Conservation (phyloP, 2,888 invertebrate species). For the Abrostola tripartita region DNA sequence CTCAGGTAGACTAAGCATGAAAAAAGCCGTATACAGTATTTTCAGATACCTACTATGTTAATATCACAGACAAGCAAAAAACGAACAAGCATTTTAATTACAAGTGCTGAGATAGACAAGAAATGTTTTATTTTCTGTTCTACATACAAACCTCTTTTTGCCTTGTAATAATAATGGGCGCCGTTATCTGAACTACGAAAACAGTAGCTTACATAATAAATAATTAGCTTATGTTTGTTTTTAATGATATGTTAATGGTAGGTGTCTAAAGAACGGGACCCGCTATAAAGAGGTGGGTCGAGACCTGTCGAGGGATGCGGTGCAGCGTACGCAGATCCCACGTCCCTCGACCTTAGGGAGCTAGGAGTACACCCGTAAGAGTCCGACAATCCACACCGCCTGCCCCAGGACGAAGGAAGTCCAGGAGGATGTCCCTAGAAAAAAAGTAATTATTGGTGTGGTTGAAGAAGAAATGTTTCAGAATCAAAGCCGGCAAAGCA, state of each 20-base stretch:
- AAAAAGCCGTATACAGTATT: constrained; percentile 3
- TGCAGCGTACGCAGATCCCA: too few relatives aligned
- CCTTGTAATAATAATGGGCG: not conserved
- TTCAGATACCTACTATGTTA: constrained; percentile 3
- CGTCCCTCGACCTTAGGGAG: too few relatives aligned
- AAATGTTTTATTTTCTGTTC: constrained; percentile 5
- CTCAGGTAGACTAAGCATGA: not conserved
- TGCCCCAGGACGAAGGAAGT: too few relatives aligned
- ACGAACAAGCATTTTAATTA: constrained; percentile 40
- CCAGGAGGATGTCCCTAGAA: too few relatives aligned
- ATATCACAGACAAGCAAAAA: constrained; percentile 16
- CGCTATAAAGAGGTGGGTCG: too few relatives aligned
- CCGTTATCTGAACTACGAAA: not conserved
- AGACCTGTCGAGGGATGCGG: too few relatives aligned
- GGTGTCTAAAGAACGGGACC: too few relatives aligned
- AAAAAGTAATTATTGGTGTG: too few relatives aligned
- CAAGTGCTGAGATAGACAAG: constrained; percentile 9
- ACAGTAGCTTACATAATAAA: not conserved
- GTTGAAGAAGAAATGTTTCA: too few relatives aligned
- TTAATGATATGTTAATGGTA: constrained; percentile 9
- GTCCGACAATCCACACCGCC: too few relatives aligned
- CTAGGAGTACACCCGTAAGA: too few relatives aligned
- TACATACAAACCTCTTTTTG: not conserved
- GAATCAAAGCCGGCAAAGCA: too few relatives aligned
- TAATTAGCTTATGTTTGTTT: constrained; percentile 7